Conservation (phyloP, 2,113 vertebrate genomes). For the Myotis davidii region DNA sequence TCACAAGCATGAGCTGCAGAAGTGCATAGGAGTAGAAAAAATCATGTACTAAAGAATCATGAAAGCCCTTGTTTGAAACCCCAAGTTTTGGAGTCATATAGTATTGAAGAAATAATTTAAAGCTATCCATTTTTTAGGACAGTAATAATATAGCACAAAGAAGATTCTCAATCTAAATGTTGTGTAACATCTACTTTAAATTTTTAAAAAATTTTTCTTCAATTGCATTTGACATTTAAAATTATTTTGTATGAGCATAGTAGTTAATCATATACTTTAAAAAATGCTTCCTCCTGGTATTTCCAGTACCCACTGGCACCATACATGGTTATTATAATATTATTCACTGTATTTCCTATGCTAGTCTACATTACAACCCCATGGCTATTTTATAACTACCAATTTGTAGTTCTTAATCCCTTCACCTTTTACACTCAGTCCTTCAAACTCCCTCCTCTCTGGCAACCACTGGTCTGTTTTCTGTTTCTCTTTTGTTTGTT, state of each 20-base stretch:
- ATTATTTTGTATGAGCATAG: neutral
- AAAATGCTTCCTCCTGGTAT: neutral
- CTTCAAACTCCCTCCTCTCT: neutral
- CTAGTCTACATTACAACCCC: neutral
- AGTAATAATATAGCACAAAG: neutral
- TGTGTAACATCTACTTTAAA: neutral
- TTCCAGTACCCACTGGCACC: neutral
- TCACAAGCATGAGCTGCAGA: constrained; percentile 7
- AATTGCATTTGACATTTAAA: neutral
- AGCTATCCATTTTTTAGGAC: neutral
- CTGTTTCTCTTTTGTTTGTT: neutral
- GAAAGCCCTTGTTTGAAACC: neutral
- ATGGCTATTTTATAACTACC: neutral
- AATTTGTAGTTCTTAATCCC: neutral
- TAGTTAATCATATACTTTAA: neutral
- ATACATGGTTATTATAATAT: neutral
- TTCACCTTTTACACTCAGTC: neutral
- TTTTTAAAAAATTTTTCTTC: neutral
- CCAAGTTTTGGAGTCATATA: neutral
- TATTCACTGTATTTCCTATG: neutral
- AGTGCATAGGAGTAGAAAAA: neutral
- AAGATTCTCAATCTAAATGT: constrained; percentile 30
- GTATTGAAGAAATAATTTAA: constrained; percentile 34
- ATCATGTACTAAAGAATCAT: neutral
- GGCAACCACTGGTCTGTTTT: neutral